Evolutionary conservation across 1,140 invertebrate genomes (phyloP).

Genomic region (Scaptodrosophila lebanonensis): DNA sequence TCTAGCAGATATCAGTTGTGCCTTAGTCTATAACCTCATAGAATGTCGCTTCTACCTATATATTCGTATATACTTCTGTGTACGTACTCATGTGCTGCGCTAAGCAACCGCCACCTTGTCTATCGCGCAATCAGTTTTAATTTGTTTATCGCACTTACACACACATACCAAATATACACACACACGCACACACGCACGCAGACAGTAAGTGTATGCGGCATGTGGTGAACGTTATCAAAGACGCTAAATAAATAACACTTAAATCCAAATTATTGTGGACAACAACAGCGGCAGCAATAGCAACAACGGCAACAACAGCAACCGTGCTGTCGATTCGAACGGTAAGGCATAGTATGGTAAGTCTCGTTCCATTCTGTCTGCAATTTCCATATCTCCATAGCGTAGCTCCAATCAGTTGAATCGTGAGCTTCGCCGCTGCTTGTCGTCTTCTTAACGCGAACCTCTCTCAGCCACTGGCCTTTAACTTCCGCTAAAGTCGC

Average conservation of each 20-base stretch:
- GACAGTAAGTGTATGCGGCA: conserved; percentile 10
- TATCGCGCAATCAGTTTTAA: conserved; percentile 61
- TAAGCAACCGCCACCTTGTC: conserved; percentile 53
- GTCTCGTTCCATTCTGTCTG: not conserved
- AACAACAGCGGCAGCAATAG: conserved; percentile 44
- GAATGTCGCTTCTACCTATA: too few relatives aligned
- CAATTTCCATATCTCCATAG: too few relatives aligned
- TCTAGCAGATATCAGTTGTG: too few relatives aligned
- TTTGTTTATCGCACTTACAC: conserved; percentile 54
- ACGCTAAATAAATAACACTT: conserved; percentile 64
- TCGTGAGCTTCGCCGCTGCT: not conserved
- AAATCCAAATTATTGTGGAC: conserved; percentile 67
- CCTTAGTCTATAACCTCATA: too few relatives aligned
- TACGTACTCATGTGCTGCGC: not conserved
- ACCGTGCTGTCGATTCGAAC: too few relatives aligned
- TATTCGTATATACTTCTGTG: too few relatives aligned
- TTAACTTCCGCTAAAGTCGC: too few relatives aligned
- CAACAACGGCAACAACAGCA: conserved; percentile 46
- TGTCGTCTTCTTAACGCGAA: too few relatives aligned
- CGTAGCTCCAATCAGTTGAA: not conserved
- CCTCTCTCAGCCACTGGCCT: too few relatives aligned
- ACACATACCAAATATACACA: conserved; percentile 7
- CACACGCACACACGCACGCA: conserved; percentile 4
- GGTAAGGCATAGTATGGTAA: not conserved
- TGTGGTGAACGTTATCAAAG: conserved; percentile 50